These are phyloP conservation scores for Eueides isabella DNA, from an alignment of 1,140 invertebrate species.

Conservation along the genomic window DNA sequence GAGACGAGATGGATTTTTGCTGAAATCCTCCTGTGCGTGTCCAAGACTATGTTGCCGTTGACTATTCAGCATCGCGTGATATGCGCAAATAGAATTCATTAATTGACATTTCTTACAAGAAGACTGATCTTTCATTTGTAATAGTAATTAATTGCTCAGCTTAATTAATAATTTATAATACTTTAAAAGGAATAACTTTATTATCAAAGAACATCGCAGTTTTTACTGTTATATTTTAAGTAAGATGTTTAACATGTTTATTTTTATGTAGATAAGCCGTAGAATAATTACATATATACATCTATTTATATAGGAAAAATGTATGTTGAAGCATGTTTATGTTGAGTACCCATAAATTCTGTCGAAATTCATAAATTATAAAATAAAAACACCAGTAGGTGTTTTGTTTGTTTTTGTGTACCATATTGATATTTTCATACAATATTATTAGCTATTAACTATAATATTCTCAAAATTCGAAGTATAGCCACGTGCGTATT, in stretches of 20 bases:
- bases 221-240: neutral
- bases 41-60: neutral
- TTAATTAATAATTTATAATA: conserved; percentile 7
- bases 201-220: neutral
- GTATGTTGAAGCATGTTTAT: too few species aligned
- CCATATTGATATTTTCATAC: too few species aligned
- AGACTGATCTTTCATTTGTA: conserved; percentile 4
- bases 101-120: conserved; percentile 14
- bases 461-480: neutral
- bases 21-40: neutral
- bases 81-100: conserved; percentile 10
- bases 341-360: too few species aligned
- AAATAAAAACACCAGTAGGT: too few species aligned
- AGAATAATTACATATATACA: neutral
- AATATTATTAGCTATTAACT: too few species aligned
- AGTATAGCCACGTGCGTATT: neutral
- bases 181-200: neutral
- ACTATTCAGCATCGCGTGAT: conserved; percentile 17
- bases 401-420: too few species aligned
- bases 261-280: too few species aligned
- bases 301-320: too few species aligned
- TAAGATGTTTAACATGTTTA: neutral
- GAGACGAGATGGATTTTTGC: neutral
- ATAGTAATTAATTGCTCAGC: neutral
- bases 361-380: too few species aligned